Evolutionary conservation across 1,140 invertebrate species (phyloP), one percentile per base, ranked within the genome.

Genomic region (Trichonephila clavata): DNA sequence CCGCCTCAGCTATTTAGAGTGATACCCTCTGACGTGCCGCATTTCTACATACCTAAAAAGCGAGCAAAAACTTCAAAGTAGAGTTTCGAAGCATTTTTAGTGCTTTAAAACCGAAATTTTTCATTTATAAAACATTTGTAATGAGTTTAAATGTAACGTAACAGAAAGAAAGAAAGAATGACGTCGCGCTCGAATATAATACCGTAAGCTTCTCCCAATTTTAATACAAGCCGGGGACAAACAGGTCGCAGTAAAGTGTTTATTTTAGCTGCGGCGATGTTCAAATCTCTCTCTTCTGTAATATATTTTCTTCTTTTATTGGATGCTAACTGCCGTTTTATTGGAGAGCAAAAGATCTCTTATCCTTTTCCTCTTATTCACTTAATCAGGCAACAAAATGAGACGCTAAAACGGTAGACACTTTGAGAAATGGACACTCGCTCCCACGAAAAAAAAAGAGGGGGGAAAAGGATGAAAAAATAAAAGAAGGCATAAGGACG

Each of bases 241-340:
- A 84, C 57, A 57, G 81, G 39, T 84, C 57, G 83, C 71, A 77
- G 71, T 77, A 43, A 87, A 93, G 65, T 93, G 92, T 93, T 93
- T 93, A 92, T 86, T 86, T 50, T 86, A 92, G 61, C 81, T 61
- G 24, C 27, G 68, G 65, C 68, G 57, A 59, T 90, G 88, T 77
- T 77, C 43, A 59, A 84, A 84, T 84, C 32, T 91, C 90, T 57
- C 65, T 86, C 71, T 32, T 68, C 77, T 20, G 24, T 86, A 65
- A 86, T 86, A 92, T 77, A 92, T 92, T 92, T 92, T 86, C 63
- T 71, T 68, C 83, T 81, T 93, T 93, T 88, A 93, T 93, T 81
- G 68, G 68, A 80, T 93, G 92, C 92, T 93, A 93, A 93, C 92
- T 87, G 86, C 84, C 92, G 92, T 93, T 93, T 93, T 93, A 93